phyloP scores from a whole-genome alignment of 2,888 invertebrate species.

The Ophioninae sp. region DNA sequence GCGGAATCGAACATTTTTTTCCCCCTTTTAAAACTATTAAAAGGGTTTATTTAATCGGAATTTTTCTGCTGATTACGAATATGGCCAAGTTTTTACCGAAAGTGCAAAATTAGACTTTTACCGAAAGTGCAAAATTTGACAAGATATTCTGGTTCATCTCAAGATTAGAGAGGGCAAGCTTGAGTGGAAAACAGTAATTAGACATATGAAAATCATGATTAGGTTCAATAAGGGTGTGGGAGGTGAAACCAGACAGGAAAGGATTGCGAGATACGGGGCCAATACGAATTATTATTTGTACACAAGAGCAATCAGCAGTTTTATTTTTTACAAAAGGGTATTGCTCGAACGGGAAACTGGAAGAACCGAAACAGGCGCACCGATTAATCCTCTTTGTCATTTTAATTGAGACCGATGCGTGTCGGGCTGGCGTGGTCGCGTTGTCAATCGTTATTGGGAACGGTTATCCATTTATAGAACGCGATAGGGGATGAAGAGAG shows the following conservation, averaged over 20 bases:
- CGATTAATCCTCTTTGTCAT: constrained; percentile 73
- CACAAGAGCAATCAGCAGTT: constrained; percentile 31
- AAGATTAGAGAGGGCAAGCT: background rate
- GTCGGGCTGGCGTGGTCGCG: constrained; percentile 69
- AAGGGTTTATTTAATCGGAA: too few relatives aligned
- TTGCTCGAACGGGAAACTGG: constrained; percentile 40
- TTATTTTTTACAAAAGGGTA: background rate
- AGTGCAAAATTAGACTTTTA: too few relatives aligned
- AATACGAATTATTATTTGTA: constrained; percentile 12
- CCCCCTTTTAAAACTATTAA: too few relatives aligned
- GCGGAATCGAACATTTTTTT: too few relatives aligned
- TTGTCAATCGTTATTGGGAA: constrained; percentile 74
- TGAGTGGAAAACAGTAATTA: background rate
- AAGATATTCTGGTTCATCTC: background rate
- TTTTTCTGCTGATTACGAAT: too few relatives aligned
- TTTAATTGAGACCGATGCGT: constrained; percentile 71
- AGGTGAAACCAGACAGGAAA: background rate
- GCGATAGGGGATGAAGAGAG: constrained; percentile 29
- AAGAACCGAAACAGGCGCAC: constrained; percentile 50
- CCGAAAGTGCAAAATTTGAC: too few relatives aligned
- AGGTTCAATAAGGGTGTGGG: too few relatives aligned
- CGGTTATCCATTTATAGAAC: constrained; percentile 74
- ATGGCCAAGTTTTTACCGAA: too few relatives aligned
- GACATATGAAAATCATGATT: background rate
- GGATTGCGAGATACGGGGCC: background rate